Percentiles rank a stretch among this genome's conserved stretches.
phyloP scores from a whole-genome alignment of 2,888 invertebrate species.

The Euplexia lucipara region DNA sequence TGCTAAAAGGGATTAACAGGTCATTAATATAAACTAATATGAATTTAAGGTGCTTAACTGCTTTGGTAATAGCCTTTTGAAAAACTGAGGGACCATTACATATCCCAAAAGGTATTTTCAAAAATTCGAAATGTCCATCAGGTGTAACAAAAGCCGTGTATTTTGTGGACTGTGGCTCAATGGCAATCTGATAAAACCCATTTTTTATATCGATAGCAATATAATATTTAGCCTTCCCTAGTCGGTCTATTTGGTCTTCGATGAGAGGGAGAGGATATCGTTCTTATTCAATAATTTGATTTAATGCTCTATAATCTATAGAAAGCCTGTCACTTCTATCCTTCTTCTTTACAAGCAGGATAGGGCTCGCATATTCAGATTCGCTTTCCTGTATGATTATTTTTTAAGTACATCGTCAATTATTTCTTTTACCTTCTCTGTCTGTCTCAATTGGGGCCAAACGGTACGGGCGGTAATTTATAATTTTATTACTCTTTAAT shows the following conservation, averaged over 20 bases:
- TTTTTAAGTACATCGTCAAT: not conserved
- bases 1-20: too few species aligned
- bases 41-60: too few species aligned
- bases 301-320: not conserved
- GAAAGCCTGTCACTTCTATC: constrained; percentile 5
- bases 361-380: not conserved
- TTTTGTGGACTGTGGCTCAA: not conserved
- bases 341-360: constrained; percentile 5
- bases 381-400: constrained; percentile 12
- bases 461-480: constrained; percentile 12
- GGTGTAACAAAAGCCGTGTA: not conserved
- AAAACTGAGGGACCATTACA: not conserved
- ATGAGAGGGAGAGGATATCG: constrained; percentile 3
- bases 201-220: not conserved
- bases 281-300: not conserved
- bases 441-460: constrained; percentile 1
- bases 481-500: too few species aligned
- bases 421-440: constrained; percentile 7
- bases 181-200: not conserved
- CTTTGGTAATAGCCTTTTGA: too few species aligned
- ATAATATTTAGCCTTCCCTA: not conserved
- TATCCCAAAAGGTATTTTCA: not conserved
- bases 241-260: constrained; percentile 1
- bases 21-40: too few species aligned
- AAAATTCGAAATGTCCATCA: not conserved